Evolutionary conservation across 1,140 invertebrate genomes (phyloP), one percentile per base, ranked within the genome.

Genomic region (Drosophila pallidifrons): DNA sequence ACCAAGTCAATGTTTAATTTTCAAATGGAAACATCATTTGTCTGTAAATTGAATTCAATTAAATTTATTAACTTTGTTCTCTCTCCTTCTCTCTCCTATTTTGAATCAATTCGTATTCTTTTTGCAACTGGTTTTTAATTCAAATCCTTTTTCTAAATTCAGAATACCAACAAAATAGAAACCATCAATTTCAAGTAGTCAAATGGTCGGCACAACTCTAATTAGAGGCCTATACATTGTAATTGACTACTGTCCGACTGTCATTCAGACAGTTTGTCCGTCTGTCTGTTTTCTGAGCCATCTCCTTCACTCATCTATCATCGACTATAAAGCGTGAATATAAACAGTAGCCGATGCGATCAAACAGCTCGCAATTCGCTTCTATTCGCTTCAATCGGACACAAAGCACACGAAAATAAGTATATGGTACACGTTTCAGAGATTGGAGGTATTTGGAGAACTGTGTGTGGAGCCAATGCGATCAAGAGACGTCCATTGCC

Each of bases 381-480:
- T 70, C 81, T 30, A 57, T 68, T 66, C 57, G 46, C 59, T 49
- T 51, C 41, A 16, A 72, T 61, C 38, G 60, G 68, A 59, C 58
- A 79, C 75, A 68, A 74, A 67, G 79, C 65, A 57, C 35, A 59
- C n/a, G 32, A 38, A 20, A 52, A 54, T 65, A 41, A 61, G 60
- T n/a, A 46, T 30, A 2, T 38, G 8, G 35, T 10, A 30, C 20
- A 8, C 43, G 32, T 47, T 16, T n/a, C 11, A 13, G 41, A 51
- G 41, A 13, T 7, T 25, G 20, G 67, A 30, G 46, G 51, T 69
- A 52, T 73, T 60, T 78, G 38, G 64, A 76, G 79, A 79, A 46
- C 67, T 64, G 78, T 75, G 78, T 75, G 85, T 89, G 85, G 78
- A 89, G 70, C 85, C 81, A 89, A 90, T 89, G 81, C 78, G 85